Evolutionary conservation across 2,113 vertebrate genomes (phyloP).

Genomic region (Lepus americanus): DNA sequence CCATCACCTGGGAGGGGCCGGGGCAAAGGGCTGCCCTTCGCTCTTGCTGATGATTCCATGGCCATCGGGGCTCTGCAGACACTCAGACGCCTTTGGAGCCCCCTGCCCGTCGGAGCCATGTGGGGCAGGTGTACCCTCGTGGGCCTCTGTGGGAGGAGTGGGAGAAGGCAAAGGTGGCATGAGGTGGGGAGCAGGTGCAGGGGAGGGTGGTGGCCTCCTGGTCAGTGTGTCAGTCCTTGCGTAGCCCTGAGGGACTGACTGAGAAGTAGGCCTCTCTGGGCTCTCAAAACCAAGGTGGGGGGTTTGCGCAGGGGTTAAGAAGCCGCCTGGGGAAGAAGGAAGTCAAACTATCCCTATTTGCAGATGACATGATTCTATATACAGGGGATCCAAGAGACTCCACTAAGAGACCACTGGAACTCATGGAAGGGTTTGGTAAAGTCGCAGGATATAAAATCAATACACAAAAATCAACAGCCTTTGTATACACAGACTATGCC

Average conservation of each 20-base stretch:
- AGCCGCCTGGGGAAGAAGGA: not conserved
- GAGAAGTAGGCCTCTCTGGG: not conserved
- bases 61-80: not conserved
- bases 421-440: no score
- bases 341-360: no score
- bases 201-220: not conserved
- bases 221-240: not conserved
- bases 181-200: not conserved
- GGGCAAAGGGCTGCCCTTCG: conserved; percentile 82
- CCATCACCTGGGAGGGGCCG: conserved; percentile 74
- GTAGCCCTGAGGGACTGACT: not conserved
- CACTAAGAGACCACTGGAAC: no score
- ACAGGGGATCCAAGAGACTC: no score
- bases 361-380: no score
- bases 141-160: conserved; percentile 37
- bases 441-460: no score
- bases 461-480: no score
- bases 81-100: not conserved
- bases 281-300: not conserved
- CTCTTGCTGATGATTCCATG: conserved; percentile 76
- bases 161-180: conserved; percentile 9
- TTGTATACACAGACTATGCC: no score
- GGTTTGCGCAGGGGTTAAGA: not conserved
- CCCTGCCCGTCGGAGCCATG: not conserved
- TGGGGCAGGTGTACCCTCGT: not conserved